Evolutionary conservation across 2,113 vertebrate genomes (phyloP).

Genomic region (Pheucticus melanocephalus): DNA sequence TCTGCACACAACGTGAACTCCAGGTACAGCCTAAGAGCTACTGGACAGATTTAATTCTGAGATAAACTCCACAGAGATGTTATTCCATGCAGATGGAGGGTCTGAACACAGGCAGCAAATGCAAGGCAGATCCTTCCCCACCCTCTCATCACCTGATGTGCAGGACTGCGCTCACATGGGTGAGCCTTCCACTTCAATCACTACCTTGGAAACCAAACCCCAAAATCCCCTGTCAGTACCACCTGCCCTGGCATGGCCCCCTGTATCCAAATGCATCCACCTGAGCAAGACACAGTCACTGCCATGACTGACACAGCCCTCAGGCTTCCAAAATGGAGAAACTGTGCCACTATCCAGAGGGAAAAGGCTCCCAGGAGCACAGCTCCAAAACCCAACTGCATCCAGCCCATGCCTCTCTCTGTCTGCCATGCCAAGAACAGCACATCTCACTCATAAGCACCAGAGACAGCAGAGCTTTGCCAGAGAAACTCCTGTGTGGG

Average conservation of each 20-base stretch:
- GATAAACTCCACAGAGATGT: not conserved
- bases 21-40: not conserved
- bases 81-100: not conserved
- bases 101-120: not conserved
- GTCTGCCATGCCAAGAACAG: not conserved
- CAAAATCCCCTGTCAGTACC: not conserved
- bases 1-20: rapidly evolving
- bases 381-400: not conserved
- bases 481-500: not conserved
- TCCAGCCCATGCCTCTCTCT: not conserved
- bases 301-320: rapidly evolving
- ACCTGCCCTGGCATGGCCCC: rapidly evolving
- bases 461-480: not conserved
- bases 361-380: not conserved
- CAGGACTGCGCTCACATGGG: rapidly evolving
- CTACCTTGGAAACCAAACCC: not conserved
- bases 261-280: not conserved
- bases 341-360: rapidly evolving
- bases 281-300: not conserved
- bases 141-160: rapidly evolving
- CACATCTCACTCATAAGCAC: rapidly evolving
- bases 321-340: not conserved
- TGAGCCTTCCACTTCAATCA: not conserved
- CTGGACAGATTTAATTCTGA: not conserved
- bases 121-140: not conserved